Percentiles rank a stretch among this genome's conserved stretches.
These are phyloP conservation scores for Muscidifurax raptorellus DNA, from an alignment of 1,140 invertebrate genomes.

Conservation along the genomic window DNA sequence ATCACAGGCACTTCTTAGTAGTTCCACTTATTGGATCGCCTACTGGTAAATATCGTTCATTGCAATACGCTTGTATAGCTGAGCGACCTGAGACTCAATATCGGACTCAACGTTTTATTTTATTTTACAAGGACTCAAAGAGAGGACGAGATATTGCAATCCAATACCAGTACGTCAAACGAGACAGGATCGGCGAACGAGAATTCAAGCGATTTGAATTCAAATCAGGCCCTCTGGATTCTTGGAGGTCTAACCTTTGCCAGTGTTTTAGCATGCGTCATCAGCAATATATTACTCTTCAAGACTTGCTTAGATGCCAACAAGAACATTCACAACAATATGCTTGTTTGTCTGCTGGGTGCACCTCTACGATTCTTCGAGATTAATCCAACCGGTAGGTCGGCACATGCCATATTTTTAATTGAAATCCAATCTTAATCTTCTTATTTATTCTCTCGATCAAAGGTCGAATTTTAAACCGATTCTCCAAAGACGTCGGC, in stretches of 20 bases:
- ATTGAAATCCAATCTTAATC: constrained; percentile 79
- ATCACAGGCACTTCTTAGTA: constrained; percentile 74
- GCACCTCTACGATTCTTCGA: constrained; percentile 88
- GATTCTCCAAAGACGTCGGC: constrained; percentile 87
- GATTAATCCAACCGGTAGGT: constrained; percentile 82
- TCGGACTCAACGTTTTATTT: no score
- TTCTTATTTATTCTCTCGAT: constrained; percentile 56
- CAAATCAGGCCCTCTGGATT: not conserved
- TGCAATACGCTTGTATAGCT: not conserved
- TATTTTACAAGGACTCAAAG: constrained; percentile 69
- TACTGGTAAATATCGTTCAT: constrained; percentile 65
- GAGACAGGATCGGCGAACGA: no score
- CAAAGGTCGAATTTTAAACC: constrained; percentile 80
- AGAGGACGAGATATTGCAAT: constrained; percentile 56
- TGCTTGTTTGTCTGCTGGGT: constrained; percentile 79
- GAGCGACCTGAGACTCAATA: no score
- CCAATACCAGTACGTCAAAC: not conserved
- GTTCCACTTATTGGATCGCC: constrained; percentile 79
- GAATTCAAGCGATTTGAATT: not conserved
- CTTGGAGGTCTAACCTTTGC: constrained; percentile 60
- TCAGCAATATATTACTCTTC: constrained; percentile 73
- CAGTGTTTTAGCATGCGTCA: constrained; percentile 65
- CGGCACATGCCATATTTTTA: constrained; percentile 76
- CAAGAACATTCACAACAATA: constrained; percentile 80
- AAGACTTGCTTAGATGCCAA: constrained; percentile 81